Evolutionary conservation across 2,888 invertebrate genomes (phyloP).

Genomic region (Hofmannophila pseudospretella): DNA sequence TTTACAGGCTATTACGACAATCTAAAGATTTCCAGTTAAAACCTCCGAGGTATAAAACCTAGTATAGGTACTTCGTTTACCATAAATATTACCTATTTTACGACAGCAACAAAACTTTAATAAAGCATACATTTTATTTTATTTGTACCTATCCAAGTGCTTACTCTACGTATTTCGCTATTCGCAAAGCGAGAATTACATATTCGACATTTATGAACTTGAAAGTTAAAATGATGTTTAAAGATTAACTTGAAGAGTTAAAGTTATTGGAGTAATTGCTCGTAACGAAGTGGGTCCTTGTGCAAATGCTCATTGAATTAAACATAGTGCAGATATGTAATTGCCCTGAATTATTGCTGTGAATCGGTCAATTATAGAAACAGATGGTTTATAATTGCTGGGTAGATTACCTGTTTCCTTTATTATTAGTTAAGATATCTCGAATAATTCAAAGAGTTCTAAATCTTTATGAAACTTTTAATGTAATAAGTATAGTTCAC

Average conservation of each 20-base stretch:
- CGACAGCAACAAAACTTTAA: slow-evolving; percentile 45
- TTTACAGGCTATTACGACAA: slow-evolving; percentile 57
- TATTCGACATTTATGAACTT: slow-evolving; percentile 26
- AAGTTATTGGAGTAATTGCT: slow-evolving; percentile 21
- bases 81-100: slow-evolving; percentile 55
- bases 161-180: slow-evolving; percentile 21
- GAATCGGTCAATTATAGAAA: slow-evolving; percentile 5
- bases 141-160: slow-evolving; percentile 28
- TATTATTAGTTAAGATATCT: too few species aligned
- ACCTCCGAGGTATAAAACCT: slow-evolving; percentile 52
- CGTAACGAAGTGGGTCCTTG: slow-evolving; percentile 10
- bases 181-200: slow-evolving; percentile 19
- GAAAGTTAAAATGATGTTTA: slow-evolving; percentile 22
- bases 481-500: too few species aligned
- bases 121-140: slow-evolving; percentile 40
- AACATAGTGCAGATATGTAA: slow-evolving; percentile 3
- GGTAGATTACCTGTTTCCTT: not conserved
- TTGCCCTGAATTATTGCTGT: slow-evolving; percentile 1
- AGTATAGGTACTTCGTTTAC: slow-evolving; percentile 51
- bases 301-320: slow-evolving; percentile 11
- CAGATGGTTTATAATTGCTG: slow-evolving; percentile 6
- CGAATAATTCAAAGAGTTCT: too few species aligned
- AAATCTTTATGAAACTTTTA: too few species aligned
- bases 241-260: slow-evolving; percentile 20
- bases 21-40: slow-evolving; percentile 52